These are phyloP conservation scores for Myotis lucifugus DNA, from an alignment of 2,113 vertebrate species.

Conservation along the genomic window DNA sequence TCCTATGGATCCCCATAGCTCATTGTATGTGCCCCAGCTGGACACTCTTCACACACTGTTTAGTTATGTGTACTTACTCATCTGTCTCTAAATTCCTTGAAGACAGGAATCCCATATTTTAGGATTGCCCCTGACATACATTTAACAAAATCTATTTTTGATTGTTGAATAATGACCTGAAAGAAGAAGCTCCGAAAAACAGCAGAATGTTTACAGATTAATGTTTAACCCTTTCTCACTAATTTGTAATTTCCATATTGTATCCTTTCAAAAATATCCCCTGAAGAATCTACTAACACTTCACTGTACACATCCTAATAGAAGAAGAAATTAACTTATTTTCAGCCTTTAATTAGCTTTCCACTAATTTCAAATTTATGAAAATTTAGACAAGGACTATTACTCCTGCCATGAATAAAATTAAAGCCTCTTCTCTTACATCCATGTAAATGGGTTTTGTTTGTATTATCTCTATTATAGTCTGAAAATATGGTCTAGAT, in stretches of 20 bases:
- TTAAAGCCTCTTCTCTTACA: not conserved
- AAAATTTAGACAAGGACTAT: not conserved
- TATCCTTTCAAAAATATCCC: not conserved
- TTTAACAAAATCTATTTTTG: not conserved
- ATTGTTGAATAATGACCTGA: not conserved
- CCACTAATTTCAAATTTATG: constrained; percentile 16
- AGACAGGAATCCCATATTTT: not conserved
- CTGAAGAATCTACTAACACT: not conserved
- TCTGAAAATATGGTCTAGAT: not conserved
- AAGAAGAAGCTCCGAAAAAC: not conserved
- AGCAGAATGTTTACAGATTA: not conserved
- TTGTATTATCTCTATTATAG: not conserved
- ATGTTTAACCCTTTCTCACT: not conserved
- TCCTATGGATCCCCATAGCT: not conserved
- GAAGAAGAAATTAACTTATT: not conserved
- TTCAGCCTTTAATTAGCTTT: not conserved
- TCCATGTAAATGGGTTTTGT: not conserved
- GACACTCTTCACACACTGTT: not conserved
- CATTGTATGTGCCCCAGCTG: not conserved
- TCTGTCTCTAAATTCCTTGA: not conserved
- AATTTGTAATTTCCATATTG: not conserved
- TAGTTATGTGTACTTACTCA: not conserved
- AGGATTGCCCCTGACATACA: not conserved
- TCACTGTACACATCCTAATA: not conserved
- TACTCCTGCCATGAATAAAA: not conserved